phyloP scores from a whole-genome alignment of 2,797 vertebrate genomes.

The Molothrus aeneus region DNA sequence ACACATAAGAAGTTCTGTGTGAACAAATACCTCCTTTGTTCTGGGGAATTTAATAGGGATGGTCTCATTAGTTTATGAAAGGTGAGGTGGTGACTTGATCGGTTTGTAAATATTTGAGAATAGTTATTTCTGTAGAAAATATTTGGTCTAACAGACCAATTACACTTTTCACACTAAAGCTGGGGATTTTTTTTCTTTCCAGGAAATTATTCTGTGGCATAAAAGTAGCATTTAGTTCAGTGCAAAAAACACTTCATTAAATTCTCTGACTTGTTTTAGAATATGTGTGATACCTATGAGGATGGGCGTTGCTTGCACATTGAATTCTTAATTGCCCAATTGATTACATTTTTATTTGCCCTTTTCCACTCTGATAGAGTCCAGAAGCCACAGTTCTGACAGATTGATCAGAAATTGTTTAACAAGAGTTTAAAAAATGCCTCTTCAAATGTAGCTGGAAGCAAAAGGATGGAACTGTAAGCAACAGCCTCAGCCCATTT shows the following conservation, averaged over 20 bases:
- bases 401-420: background rate
- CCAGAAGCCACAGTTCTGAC: background rate
- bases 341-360: background rate
- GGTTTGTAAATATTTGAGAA: background rate
- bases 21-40: background rate
- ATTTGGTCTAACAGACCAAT: background rate
- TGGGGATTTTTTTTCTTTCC: background rate
- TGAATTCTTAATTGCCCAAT: background rate
- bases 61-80: background rate
- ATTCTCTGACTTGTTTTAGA: background rate
- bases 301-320: background rate
- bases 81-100: background rate
- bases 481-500: background rate
- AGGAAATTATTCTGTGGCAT: background rate
- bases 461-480: background rate
- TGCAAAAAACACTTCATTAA: background rate
- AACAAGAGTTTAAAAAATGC: background rate
- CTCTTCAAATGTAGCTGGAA: background rate
- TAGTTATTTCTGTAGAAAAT: background rate
- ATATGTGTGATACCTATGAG: background rate
- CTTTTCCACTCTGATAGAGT: background rate
- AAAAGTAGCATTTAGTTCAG: background rate
- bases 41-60: background rate
- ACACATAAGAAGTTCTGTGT: background rate
- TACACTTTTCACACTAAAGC: background rate